Evolutionary conservation across 2,797 vertebrate species (phyloP).

Genomic region (Euphonia xanthogaster): DNA sequence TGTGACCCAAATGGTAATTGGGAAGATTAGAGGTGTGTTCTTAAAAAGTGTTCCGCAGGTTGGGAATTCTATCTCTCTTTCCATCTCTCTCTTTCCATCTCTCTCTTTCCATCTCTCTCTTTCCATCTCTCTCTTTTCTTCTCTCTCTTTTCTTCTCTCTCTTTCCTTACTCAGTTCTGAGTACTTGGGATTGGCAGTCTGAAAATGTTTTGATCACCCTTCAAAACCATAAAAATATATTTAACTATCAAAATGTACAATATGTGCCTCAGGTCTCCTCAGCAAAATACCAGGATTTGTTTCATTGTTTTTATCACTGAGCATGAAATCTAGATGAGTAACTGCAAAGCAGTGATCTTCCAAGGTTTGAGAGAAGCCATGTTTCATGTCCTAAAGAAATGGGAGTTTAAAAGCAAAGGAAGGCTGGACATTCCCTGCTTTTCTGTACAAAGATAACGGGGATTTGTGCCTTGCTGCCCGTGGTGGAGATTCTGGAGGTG

Average conservation of each 20-base stretch:
- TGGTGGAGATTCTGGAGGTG: neutral
- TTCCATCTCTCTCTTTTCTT: rapidly evolving
- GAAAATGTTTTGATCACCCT: neutral
- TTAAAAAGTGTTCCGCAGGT: neutral
- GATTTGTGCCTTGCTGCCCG: neutral
- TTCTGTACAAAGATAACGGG: neutral
- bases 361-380: neutral
- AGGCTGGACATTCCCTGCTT: neutral
- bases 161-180: neutral
- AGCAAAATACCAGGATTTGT: neutral
- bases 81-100: rapidly evolving
- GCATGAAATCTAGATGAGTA: neutral
- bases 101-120: no score
- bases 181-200: neutral
- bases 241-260: neutral
- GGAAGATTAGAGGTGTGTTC: neutral
- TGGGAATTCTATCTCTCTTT: rapidly evolving
- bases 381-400: neutral
- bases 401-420: neutral
- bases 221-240: neutral
- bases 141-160: no score
- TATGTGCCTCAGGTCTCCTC: neutral
- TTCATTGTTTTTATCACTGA: neutral
- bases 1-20: neutral
- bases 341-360: neutral